These are phyloP conservation scores for Spongilla lacustris DNA, from an alignment of 37 sponge, comb jelly and placozoan genomes.

Conservation along the genomic window DNA sequence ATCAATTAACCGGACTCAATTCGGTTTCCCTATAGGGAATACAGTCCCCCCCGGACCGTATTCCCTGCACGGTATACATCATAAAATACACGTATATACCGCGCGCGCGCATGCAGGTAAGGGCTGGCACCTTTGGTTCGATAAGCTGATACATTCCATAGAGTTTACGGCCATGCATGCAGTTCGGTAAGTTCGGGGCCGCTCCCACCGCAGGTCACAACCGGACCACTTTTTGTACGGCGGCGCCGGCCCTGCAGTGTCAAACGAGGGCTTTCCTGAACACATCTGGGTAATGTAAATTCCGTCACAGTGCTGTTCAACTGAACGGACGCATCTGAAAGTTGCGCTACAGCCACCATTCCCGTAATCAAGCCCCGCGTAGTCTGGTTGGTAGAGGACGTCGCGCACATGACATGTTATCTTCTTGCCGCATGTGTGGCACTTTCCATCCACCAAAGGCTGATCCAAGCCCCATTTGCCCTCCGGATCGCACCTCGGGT, in stretches of 20 bases:
- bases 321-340: not conserved
- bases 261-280: slow-evolving; percentile 13
- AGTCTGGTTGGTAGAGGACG: slow-evolving; percentile 56
- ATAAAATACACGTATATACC: too few relatives aligned
- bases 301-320: not conserved
- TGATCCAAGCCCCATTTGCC: slow-evolving; percentile 21
- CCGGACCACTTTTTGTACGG: too few relatives aligned
- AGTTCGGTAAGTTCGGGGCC: too few relatives aligned
- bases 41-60: too few relatives aligned
- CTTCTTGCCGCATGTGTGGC: slow-evolving; percentile 5
- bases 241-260: slow-evolving; percentile 51
- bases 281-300: slow-evolving; percentile 40
- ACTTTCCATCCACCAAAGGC: not conserved
- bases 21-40: too few relatives aligned
- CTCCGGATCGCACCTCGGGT: not conserved
- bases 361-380: slow-evolving; percentile 44
- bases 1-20: too few relatives aligned
- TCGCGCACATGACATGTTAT: slow-evolving; percentile 23
- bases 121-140: too few relatives aligned
- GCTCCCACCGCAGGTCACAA: too few relatives aligned
- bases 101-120: too few relatives aligned
- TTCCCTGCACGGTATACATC: too few relatives aligned
- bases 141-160: too few relatives aligned
- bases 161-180: too few relatives aligned
- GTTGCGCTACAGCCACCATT: slow-evolving; percentile 19